Evolutionary conservation across 1,140 invertebrate species (phyloP).

Genomic region (Cherax quadricarinatus): DNA sequence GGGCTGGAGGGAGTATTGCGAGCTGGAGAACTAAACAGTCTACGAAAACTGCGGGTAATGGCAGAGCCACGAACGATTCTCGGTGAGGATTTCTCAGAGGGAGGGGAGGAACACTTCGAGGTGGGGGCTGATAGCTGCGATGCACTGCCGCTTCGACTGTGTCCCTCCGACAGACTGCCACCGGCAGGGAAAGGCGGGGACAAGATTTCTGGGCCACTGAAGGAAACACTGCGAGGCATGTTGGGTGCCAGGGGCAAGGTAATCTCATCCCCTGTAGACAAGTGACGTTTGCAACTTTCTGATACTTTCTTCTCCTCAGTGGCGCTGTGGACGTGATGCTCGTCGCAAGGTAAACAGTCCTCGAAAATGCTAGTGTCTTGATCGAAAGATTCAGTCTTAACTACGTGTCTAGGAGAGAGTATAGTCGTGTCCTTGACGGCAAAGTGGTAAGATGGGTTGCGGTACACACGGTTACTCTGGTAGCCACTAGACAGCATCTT

Average conservation of each 20-base stretch:
- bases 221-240: slow-evolving; percentile 65
- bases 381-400: background rate
- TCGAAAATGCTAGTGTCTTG: slow-evolving; percentile 12
- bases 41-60: slow-evolving; percentile 54
- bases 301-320: background rate
- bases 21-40: slow-evolving; percentile 47
- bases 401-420: background rate
- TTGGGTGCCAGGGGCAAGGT: slow-evolving; percentile 36
- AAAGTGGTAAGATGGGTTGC: slow-evolving; percentile 63
- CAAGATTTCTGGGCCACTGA: slow-evolving; percentile 42
- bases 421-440: slow-evolving; percentile 31
- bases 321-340: background rate
- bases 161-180: slow-evolving; percentile 56
- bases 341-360: background rate
- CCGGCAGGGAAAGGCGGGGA: slow-evolving; percentile 9
- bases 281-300: background rate
- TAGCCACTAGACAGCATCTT: background rate
- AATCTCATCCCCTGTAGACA: slow-evolving; percentile 15
- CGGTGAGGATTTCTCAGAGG: background rate
- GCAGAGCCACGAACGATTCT: slow-evolving; percentile 26
- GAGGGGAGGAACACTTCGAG: slow-evolving; percentile 18
- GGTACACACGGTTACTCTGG: background rate
- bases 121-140: slow-evolving; percentile 25
- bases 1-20: background rate
- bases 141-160: slow-evolving; percentile 64